These are phyloP conservation scores for Microhierax caerulescens DNA, from an alignment of 2,797 vertebrate species.

Conservation along the genomic window DNA sequence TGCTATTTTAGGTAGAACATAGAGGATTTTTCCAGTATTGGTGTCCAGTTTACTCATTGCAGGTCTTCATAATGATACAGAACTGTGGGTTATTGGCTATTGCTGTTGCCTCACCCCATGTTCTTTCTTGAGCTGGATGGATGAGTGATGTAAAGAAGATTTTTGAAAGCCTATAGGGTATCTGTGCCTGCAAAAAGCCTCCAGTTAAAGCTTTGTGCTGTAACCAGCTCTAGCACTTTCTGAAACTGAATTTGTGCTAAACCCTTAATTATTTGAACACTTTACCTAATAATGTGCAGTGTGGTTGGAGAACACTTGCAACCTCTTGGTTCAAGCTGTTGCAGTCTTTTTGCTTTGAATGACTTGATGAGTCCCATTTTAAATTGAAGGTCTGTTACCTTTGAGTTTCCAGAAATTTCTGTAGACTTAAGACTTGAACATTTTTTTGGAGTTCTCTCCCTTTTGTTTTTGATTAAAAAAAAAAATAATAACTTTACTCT, in stretches of 20 bases:
- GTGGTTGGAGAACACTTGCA: neutral
- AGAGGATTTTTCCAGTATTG: neutral
- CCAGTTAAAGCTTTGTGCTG: neutral
- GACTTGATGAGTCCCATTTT: neutral
- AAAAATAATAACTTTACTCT: neutral
- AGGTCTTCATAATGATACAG: neutral
- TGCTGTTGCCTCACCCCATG: neutral
- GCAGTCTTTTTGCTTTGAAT: neutral
- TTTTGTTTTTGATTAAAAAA: neutral
- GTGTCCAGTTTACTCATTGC: neutral
- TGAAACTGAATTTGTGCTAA: neutral
- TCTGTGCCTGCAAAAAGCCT: neutral
- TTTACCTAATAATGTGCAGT: neutral
- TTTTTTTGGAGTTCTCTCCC: neutral
- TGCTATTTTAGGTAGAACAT: neutral
- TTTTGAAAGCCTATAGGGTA: neutral
- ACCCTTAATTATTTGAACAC: neutral
- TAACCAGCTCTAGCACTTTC: neutral
- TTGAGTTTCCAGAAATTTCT: constrained; percentile 9
- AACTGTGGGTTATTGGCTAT: neutral
- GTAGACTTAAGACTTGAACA: neutral
- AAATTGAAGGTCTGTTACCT: neutral
- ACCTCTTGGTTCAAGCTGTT: neutral
- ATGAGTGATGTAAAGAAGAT: neutral
- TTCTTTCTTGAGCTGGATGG: neutral